Evolutionary conservation across 2,113 vertebrate species (phyloP), one percentile per base, ranked within the genome.

Genomic region (Galbula dea): DNA sequence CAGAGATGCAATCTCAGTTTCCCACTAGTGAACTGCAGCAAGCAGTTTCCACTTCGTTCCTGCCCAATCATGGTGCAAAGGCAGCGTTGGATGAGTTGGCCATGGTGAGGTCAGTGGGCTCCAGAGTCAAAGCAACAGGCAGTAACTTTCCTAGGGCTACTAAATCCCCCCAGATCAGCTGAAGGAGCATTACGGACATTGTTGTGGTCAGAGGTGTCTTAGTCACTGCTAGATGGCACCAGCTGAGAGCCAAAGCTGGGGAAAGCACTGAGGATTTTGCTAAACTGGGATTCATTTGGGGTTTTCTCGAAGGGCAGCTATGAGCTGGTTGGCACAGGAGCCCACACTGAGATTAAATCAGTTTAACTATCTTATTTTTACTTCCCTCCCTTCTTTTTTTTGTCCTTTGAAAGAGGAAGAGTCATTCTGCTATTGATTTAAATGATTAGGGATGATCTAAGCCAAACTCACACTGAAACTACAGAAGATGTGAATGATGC

Each of bases 1-100:
- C 43, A 37, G 10, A 90, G 91, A 94, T 93, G 85, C 74, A 46
- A 94, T 94, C 91, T 96, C 74, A 79, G 46, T 17, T 11, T 22
- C 10, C 58, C 84, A 23, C n/a, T 12, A 7, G 5, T 19, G 30
- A 90, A 6, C 17, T 52, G 10, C 41, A 65, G 46, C 3, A 34
- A 88, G 14, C 27, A 76, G 66, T 94, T 94, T 93, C 89, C 91
- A 85, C 48, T 55, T 54, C 16, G 24, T n/a, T 23, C 15, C 29
- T 49, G 43, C 2, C 6, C 15, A 54, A 20, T 11, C 52, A 27
- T 1, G 1, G 62, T 72, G 57, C n/a, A 29, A 45, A 90, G 69
- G 74, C 71, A 10, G 4, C 51, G 62, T 20, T 7, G 13, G 39
- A 39, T 12, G 15, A 21, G 18, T 15, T 18, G 20, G 45, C 10